Conservation (phyloP, 1,140 invertebrate species). For the Drosophila takahashii region DNA sequence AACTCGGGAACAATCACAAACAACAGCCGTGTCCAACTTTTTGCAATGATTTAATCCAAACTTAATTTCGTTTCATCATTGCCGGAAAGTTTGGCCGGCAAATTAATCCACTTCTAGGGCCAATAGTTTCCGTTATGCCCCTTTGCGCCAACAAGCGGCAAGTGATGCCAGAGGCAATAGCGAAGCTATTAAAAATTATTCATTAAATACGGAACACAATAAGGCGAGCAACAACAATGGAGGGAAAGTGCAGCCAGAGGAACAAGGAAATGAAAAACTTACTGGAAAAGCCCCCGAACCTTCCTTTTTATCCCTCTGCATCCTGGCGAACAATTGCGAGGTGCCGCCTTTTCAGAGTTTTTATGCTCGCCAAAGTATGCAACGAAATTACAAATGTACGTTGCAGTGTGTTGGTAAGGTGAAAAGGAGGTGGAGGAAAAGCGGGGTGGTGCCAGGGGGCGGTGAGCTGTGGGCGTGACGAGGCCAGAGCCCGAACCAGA, state of each 20-base stretch:
- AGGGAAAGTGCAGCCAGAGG: constrained; percentile 41
- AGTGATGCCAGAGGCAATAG: constrained; percentile 44
- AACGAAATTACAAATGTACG: constrained; percentile 81
- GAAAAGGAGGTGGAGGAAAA: background rate
- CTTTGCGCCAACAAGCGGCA: constrained; percentile 2
- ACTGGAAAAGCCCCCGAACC: constrained; percentile 13
- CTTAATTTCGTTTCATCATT: constrained; percentile 49
- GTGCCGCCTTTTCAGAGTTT: constrained; percentile 57
- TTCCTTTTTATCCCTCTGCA: constrained; percentile 12
- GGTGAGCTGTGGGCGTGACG: constrained; percentile 26
- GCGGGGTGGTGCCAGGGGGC: constrained; percentile 1
- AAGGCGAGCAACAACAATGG: constrained; percentile 45
- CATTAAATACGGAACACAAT: constrained; percentile 76
- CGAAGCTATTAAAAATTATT: constrained; percentile 79
- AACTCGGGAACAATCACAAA: constrained; percentile 10
- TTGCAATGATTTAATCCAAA: constrained; percentile 48
- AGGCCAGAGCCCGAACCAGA: constrained; percentile 17
- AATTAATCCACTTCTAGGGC: constrained; percentile 46
- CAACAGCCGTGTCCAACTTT: constrained; percentile 16
- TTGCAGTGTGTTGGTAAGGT: constrained; percentile 32
- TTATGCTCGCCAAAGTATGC: constrained; percentile 71
- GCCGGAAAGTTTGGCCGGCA: constrained; percentile 36
- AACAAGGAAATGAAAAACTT: constrained; percentile 68
- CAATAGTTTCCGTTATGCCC: constrained; percentile 21
- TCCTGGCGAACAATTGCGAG: constrained; percentile 49